A percentile compares a stretch with the other conserved stretches of the same genome.
Evolutionary conservation across 2,797 vertebrate species (phyloP).

Genomic region (Protonibea diacanthus): DNA sequence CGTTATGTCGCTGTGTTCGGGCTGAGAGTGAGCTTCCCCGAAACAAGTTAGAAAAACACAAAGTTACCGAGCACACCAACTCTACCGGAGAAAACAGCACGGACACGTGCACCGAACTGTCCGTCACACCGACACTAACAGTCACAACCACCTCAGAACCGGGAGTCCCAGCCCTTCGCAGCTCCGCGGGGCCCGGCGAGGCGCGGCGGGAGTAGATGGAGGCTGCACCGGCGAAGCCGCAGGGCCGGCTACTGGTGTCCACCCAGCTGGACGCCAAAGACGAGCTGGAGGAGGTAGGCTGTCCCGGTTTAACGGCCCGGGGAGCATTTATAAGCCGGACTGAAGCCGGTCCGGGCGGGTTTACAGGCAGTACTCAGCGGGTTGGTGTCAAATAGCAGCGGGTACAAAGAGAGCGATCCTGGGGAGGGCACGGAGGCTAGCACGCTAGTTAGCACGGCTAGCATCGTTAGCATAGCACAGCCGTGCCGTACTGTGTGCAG

Average conservation of each 20-base stretch:
- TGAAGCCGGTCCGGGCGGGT: background rate
- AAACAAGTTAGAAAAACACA: slow-evolving; percentile 72
- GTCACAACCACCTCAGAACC: slow-evolving; percentile 26
- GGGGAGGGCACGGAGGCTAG: slow-evolving; percentile 33
- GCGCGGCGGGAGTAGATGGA: slow-evolving; percentile 86
- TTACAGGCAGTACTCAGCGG: background rate
- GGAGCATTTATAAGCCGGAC: too few relatives aligned
- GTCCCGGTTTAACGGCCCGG: background rate
- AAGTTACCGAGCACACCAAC: slow-evolving; percentile 7
- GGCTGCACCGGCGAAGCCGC: slow-evolving; percentile 84
- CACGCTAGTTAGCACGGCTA: slow-evolving; percentile 63
- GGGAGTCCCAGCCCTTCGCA: slow-evolving; percentile 52
- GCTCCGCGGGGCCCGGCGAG: slow-evolving; percentile 77
- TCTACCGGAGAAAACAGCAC: background rate
- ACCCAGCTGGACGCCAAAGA: slow-evolving; percentile 95
- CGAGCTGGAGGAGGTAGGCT: slow-evolving; percentile 95
- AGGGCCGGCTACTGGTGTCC: slow-evolving; percentile 90
- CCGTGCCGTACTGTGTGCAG: background rate
- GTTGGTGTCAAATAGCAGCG: background rate
- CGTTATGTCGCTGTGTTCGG: slow-evolving; percentile 67
- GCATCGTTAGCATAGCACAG: slow-evolving; percentile 5
- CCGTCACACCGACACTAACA: slow-evolving; percentile 40
- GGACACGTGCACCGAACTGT: slow-evolving; percentile 14
- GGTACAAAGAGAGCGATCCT: slow-evolving; percentile 71
- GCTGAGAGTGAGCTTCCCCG: slow-evolving; percentile 50